Base-by-base conservation (phyloP, 2,797 vertebrate genomes). In the Gadopsis bispinosus region DNA sequence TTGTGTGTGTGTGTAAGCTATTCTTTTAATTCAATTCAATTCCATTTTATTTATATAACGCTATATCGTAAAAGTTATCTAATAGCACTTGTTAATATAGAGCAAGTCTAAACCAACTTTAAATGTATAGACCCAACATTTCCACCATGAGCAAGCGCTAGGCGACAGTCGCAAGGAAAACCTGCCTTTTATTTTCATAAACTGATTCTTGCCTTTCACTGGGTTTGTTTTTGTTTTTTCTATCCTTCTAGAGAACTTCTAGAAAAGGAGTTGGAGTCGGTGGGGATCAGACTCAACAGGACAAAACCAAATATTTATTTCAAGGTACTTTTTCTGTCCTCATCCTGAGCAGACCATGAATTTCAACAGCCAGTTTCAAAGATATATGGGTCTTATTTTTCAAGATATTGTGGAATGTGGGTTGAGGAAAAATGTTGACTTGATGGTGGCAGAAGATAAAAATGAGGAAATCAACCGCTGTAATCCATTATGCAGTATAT, bases 221-320 rank as follows among this genome's bases (percentile, higher is more conserved):
- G 26, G 26, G 26, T 33, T 7, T 59, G 33, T 20, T 13, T 54
- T 11, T 33, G 3, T 29, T 22, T 14, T 14, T 22, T 47, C 41
- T 9, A 2, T 77, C 20, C 58, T 63, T 80, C 47, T 37, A 99
- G 98, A 90, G 91, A 83, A 63, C 95, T 99, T 79, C 91, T 99
- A 91, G 98, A 99, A 91, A 99, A 97, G 81, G 98, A 99, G 80
- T 90, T 99, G 94, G 98, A 99, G 85, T 97, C 98, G 0, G 98
- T 99, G 54, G 98, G 98, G 51, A 99, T 99, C 90, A 94, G 98
- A 69, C 97, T 99, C 70, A 99, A 99, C 94, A 95, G 96, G 68
- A 87, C 43, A n/a, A 99, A 98, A 92, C 98, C 98, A 79, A 99
- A 99, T 93, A 99, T 99, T 94, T 99, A 99, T 94, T 99, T 99